Base-by-base conservation (phyloP, 2,797 vertebrate species). In the Eurystomus glaucurus region DNA sequence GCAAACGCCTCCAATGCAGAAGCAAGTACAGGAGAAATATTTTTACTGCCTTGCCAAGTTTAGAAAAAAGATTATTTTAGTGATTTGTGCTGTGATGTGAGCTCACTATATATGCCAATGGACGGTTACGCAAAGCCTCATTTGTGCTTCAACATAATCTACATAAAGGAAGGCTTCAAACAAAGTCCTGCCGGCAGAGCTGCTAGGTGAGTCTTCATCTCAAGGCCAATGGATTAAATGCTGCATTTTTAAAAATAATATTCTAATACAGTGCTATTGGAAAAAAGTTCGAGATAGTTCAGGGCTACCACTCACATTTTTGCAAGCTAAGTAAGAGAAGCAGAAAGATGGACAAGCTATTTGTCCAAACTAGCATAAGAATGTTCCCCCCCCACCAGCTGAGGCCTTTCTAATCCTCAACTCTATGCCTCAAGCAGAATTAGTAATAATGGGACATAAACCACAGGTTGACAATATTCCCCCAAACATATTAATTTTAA, bases 241-340 rank as follows among this genome's bases (percentile, higher is more conserved):
- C 12, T 35, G 6, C 22, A 10, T n/a, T 84, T 74, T 33, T 3
- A 3, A 8, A 48, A 51, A 25, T 16, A 20, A 5, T 17, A 11
- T 41, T 79, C 43, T 45, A 20, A 37, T 29, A 33, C 9, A 45
- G 8, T 1, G 1, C 25, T 48, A 18, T 57, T 68, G 0, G 0
- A 35, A 74, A 19, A 39, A 2, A 72, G 20, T 3, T 71, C 43
- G 29, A 39, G 39, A 35, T 37, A 54, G 11, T 35, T 45, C 35
- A 65, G 5, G 19, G 12, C 25, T 76, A 33, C 26, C 3, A 1
- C 14, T 22, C 2, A 8, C 8, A 45, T 28, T 88, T 78, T 74
- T 54, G 14, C 43, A 66, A 71, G 20, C 50, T 50, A 90, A 91
- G 25, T 60, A 41, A 57, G 21, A 75, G 29, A 70, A 95, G 43